phyloP scores from a whole-genome alignment of 2,888 invertebrate species.

The Zygogramma bicolorata region DNA sequence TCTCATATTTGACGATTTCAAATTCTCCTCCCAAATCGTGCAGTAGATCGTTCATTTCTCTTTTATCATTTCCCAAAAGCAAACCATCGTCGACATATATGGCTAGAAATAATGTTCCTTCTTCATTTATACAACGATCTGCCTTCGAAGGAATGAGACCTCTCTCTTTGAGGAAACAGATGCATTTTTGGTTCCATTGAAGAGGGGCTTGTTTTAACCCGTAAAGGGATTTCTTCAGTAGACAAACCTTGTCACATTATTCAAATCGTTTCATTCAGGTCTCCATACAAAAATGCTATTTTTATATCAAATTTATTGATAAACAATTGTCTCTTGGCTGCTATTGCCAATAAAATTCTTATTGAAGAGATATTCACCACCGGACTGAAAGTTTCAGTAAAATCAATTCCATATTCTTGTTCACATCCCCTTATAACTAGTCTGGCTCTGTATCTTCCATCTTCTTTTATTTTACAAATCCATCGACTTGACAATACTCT shows the following conservation, averaged over 20 bases:
- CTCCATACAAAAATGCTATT: neutral
- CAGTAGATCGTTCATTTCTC: too few relatives aligned
- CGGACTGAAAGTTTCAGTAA: conserved; percentile 34
- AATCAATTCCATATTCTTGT: conserved; percentile 31
- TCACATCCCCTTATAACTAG: conserved; percentile 34
- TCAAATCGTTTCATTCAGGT: conserved; percentile 10
- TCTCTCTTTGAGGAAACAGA: conserved; percentile 19
- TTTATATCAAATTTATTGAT: conserved; percentile 5
- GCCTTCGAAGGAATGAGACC: conserved; percentile 10
- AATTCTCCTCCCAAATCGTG: too few relatives aligned
- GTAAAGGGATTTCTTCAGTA: neutral
- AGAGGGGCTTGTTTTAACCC: conserved; percentile 16
- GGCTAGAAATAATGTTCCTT: too few relatives aligned
- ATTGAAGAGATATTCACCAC: conserved; percentile 25
- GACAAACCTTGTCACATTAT: neutral
- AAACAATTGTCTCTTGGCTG: neutral
- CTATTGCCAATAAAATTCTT: neutral
- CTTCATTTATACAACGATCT: too few relatives aligned
- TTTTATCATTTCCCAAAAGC: too few relatives aligned
- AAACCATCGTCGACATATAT: too few relatives aligned
- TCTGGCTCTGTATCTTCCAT: conserved; percentile 35
- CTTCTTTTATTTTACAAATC: conserved; percentile 32
- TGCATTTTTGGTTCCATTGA: neutral
- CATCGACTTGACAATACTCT: conserved; percentile 35
- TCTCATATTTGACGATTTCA: too few relatives aligned